phyloP scores from a whole-genome alignment of 2,888 invertebrate species.

The Metalampra italica region DNA sequence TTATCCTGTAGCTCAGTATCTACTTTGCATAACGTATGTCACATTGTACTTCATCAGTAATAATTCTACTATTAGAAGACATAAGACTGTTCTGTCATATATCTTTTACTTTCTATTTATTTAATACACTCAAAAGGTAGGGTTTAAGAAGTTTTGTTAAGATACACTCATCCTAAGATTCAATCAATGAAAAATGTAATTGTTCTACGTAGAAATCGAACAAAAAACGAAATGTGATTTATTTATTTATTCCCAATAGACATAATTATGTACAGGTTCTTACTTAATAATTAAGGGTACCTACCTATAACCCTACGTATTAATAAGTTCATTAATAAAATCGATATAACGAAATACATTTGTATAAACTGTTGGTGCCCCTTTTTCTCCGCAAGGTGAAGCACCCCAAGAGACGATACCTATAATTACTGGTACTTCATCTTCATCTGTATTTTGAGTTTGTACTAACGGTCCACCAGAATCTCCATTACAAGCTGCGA shows the following conservation, averaged over 20 bases:
- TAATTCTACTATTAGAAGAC: too few relatives aligned
- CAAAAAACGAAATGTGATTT: not conserved
- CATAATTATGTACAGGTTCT: conserved; percentile 2
- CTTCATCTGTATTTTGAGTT: conserved; percentile 13
- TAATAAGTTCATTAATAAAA: conserved; percentile 53
- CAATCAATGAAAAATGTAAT: not conserved
- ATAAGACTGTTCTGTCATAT: too few relatives aligned
- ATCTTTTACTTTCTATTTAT: too few relatives aligned
- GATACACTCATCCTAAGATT: too few relatives aligned
- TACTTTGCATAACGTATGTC: too few relatives aligned
- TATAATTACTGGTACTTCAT: conserved; percentile 45
- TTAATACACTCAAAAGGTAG: too few relatives aligned
- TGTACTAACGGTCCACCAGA: conserved; percentile 75
- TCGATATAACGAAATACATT: conserved; percentile 67
- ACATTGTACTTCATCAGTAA: too few relatives aligned
- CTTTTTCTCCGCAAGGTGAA: conserved; percentile 68
- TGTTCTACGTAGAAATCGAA: not conserved
- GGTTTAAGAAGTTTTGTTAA: too few relatives aligned
- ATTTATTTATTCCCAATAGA: conserved; percentile 9
- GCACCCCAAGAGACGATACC: conserved; percentile 79
- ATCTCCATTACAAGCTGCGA: conserved; percentile 76
- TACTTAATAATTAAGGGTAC: conserved; percentile 1
- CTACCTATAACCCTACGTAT: conserved; percentile 17
- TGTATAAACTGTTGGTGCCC: conserved; percentile 75
- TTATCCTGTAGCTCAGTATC: too few relatives aligned